phyloP scores from a whole-genome alignment of 2,888 invertebrate genomes.

The Macaria liturata region DNA sequence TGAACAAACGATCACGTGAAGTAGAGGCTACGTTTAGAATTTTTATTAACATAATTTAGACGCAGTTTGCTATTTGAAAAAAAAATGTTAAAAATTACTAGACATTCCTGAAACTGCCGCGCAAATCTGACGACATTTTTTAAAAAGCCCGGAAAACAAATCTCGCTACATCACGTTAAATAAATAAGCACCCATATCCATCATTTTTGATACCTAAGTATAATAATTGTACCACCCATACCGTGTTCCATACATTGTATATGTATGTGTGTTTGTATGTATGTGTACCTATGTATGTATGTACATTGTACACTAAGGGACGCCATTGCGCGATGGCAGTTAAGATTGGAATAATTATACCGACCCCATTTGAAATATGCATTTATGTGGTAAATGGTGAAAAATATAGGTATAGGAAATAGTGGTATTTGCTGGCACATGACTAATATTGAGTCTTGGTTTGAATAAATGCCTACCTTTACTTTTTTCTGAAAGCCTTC shows the following conservation, averaged over 20 bases:
- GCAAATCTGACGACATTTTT: too few species aligned
- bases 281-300: slow-evolving; percentile 7
- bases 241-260: slow-evolving; percentile 15
- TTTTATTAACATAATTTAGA: too few species aligned
- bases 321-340: slow-evolving; percentile 22
- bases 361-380: slow-evolving; percentile 18
- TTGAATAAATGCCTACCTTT: too few species aligned
- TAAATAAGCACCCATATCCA: slow-evolving; percentile 43
- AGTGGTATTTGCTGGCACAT: background rate
- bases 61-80: too few species aligned
- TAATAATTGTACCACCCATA: slow-evolving; percentile 32
- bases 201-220: slow-evolving; percentile 20
- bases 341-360: slow-evolving; percentile 23
- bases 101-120: too few species aligned
- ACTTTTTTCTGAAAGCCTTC: too few species aligned
- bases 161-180: slow-evolving; percentile 34
- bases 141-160: background rate
- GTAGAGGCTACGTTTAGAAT: too few species aligned
- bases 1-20: too few species aligned
- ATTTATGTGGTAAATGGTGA: slow-evolving; percentile 13
- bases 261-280: slow-evolving; percentile 2
- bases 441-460: too few species aligned
- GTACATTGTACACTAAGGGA: slow-evolving; percentile 22
- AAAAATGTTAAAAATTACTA: too few species aligned
- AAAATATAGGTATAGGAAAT: slow-evolving; percentile 6